Evolutionary conservation across 2,797 vertebrate genomes (phyloP).

Genomic region (Gallirallus australis): DNA sequence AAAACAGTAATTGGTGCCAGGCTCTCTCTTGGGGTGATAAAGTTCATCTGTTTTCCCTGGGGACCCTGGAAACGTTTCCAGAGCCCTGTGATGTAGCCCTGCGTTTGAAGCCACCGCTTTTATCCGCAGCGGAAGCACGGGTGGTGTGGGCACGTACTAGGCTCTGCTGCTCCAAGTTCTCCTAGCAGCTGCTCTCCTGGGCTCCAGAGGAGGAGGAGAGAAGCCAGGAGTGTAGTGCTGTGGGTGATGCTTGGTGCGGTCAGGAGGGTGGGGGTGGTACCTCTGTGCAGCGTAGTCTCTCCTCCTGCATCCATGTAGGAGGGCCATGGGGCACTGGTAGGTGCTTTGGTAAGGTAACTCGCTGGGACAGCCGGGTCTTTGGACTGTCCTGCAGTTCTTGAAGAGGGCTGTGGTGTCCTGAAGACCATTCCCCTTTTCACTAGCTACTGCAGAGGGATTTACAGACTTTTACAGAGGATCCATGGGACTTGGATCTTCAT

Average conservation of each 20-base stretch:
- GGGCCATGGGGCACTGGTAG: accelerated
- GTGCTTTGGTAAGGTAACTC: accelerated
- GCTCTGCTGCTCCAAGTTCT: accelerated
- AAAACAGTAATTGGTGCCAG: background rate
- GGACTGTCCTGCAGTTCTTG: accelerated
- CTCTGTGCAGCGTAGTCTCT: accelerated
- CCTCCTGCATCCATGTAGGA: accelerated
- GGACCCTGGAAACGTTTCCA: background rate
- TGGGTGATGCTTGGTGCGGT: background rate
- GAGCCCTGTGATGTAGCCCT: accelerated
- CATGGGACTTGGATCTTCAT: background rate
- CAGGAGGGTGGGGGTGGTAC: background rate
- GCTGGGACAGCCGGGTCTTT: background rate
- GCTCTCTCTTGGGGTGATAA: background rate
- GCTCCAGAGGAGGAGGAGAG: background rate
- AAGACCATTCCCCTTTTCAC: background rate
- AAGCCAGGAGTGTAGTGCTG: background rate
- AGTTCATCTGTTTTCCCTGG: background rate
- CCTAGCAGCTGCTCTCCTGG: accelerated
- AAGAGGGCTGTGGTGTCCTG: background rate
- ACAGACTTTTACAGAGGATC: background rate
- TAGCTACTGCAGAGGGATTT: accelerated
- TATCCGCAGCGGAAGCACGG: accelerated
- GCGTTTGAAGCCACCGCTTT: accelerated
- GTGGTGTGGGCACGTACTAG: accelerated